A percentile compares a stretch with the other conserved stretches of the same genome.
Conservation (phyloP, 2,888 invertebrate genomes). For the Drosophila nr. perissopoda region DNA sequence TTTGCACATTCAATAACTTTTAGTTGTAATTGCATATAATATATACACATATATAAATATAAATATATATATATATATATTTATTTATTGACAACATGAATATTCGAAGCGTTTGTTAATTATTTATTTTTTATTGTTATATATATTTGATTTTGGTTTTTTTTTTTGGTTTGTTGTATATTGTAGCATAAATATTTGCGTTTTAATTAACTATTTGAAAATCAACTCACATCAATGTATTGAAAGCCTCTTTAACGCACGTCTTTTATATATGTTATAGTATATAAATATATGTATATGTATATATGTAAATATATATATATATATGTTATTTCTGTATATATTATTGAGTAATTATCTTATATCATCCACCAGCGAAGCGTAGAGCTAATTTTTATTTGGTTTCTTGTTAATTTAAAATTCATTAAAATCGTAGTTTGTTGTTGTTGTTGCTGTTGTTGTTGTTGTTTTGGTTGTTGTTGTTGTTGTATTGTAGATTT, state of each 20-base stretch:
- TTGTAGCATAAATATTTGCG: conserved; percentile 46
- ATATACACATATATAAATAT: neutral
- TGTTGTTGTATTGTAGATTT: conserved; percentile 52
- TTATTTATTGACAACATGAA: conserved; percentile 49
- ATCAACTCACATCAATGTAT: conserved; percentile 59
- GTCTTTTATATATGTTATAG: conserved; percentile 46
- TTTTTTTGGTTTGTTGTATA: conserved; percentile 31
- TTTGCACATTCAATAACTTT: conserved; percentile 44
- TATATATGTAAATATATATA: conserved; percentile 42
- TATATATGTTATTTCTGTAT: conserved; percentile 31
- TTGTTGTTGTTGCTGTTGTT: conserved; percentile 27
- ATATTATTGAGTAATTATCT: conserved; percentile 35
- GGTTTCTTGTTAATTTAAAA: conserved; percentile 30
- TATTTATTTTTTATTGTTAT: conserved; percentile 6
- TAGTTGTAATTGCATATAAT: conserved; percentile 4
- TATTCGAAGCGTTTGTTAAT: conserved; percentile 46
- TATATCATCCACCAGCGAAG: neutral
- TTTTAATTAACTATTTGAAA: conserved; percentile 48
- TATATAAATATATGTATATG: conserved; percentile 24
- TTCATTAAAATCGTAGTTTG: conserved; percentile 59
- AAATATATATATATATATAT: conserved; percentile 36
- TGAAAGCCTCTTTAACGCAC: conserved; percentile 73
- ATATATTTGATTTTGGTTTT: conserved; percentile 13
- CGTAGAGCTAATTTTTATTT: neutral
- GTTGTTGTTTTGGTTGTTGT: conserved; percentile 28